Base-by-base conservation (phyloP, 2,888 invertebrate species). In the Platynereis dumerilii region DNA sequence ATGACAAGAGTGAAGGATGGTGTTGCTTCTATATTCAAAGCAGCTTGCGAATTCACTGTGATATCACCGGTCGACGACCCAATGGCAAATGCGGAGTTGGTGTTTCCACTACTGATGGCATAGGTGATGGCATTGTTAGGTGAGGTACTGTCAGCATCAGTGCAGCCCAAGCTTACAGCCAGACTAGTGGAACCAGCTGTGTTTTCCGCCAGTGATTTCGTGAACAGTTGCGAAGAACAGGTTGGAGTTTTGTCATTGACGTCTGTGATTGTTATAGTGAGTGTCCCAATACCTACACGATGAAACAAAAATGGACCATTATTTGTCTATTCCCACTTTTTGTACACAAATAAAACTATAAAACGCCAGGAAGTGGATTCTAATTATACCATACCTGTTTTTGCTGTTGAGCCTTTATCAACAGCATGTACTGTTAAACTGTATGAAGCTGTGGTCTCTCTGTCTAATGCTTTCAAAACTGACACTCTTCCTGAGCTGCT, bases 191-290 rank as follows among this genome's bases (percentile, higher is more conserved):
- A 12, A 22, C 7, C 56, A n/a, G 56, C n/a, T 29, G 56, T 56
- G 7, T 24, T 24, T 24, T 56, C 56, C 7, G 34, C 20, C n/a
- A 56, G 17, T n/a, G 20, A 12, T n/a, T 3, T 24, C 15, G 56
- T 28, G 24, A 12, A 56, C 7, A 29, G 56, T 17, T n/a, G 7
- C 3, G 56, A 24, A n/a, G 17, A 10, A 56, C n/a, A 56, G 15
- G 56, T 56, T 5, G 56, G 56, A 17, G 56, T 56, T n/a, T 10
- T n/a, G 48, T 48, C 48, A 48, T 48, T 48, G 22, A 22, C 48
- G n/a, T 48, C 48, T 5, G 48, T 48, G n/a, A 48, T n/a, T n/a
- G 48, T 48, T 22, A 48, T 22, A 10, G 48, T 48, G 3, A 48
- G 48, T 7, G 48, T 48, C 34, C 34, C 34, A 34, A 34, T 34